Evolutionary conservation across 2,797 vertebrate genomes (phyloP).

Genomic region (Sebastes dallii): DNA sequence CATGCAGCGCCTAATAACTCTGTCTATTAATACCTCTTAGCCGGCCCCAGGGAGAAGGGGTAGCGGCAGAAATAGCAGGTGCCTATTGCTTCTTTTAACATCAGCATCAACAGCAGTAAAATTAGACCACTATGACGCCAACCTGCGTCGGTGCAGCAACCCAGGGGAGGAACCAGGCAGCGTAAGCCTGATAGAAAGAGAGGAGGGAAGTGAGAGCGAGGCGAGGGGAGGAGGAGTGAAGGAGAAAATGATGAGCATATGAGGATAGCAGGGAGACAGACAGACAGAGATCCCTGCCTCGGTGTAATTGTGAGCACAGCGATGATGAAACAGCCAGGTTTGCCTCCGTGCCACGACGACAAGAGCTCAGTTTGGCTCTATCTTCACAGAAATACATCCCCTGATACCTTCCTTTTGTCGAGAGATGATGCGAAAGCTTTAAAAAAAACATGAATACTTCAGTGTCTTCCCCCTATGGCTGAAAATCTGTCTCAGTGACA

Average conservation of each 20-base stretch:
- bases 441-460: constrained; percentile 11
- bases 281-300: constrained; percentile 61
- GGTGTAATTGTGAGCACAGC: constrained; percentile 57
- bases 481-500: neutral
- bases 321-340: constrained; percentile 63
- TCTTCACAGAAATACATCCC: constrained; percentile 21
- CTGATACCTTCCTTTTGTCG: constrained; percentile 19
- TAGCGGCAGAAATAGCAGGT: constrained; percentile 93
- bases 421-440: constrained; percentile 22
- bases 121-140: constrained; percentile 95
- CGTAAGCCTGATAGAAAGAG: constrained; percentile 57
- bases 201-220: constrained; percentile 32
- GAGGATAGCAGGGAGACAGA: constrained; percentile 47
- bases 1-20: constrained; percentile 80
- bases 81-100: constrained; percentile 92
- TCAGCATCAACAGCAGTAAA: constrained; percentile 95
- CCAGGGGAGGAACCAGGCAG: constrained; percentile 87
- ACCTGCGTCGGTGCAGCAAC: constrained; percentile 90
- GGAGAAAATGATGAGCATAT: constrained; percentile 41
- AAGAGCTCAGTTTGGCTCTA: constrained; percentile 32
- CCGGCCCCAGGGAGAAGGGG: constrained; percentile 72
- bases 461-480: neutral
- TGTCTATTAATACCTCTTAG: constrained; percentile 86
- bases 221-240: constrained; percentile 30
- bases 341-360: constrained; percentile 32